A percentile compares a stretch with the other conserved stretches of the same genome.
These are phyloP conservation scores for Cantharis lateralis DNA, from an alignment of 2,888 invertebrate species.

Conservation along the genomic window DNA sequence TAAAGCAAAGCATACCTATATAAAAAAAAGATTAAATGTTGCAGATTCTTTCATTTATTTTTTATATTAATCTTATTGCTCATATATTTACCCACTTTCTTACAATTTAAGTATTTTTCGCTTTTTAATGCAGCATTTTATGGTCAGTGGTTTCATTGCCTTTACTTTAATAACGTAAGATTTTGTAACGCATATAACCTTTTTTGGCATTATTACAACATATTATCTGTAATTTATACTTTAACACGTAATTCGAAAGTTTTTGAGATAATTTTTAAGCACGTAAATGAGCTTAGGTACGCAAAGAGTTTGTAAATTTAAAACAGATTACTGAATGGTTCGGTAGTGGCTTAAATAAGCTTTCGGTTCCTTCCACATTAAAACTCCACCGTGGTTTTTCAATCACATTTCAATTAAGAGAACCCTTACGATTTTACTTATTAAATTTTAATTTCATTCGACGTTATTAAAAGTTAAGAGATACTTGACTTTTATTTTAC, in stretches of 20 bases:
- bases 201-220: neutral
- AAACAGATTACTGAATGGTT: neutral
- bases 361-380: neutral
- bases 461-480: neutral
- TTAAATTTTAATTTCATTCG: neutral
- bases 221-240: neutral
- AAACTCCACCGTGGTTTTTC: neutral
- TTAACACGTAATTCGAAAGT: neutral
- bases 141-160: neutral
- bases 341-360: neutral
- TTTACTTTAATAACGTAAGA: neutral
- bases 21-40: neutral
- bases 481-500: neutral
- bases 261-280: neutral
- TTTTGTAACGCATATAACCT: neutral
- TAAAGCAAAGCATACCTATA: neutral
- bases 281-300: neutral
- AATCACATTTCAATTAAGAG: neutral
- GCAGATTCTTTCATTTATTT: neutral
- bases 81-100: neutral
- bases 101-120: neutral
- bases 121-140: neutral
- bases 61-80: neutral
- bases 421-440: neutral
- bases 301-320: neutral